Base-by-base conservation (phyloP, 2,797 vertebrate genomes). In the Mustela erminea region DNA sequence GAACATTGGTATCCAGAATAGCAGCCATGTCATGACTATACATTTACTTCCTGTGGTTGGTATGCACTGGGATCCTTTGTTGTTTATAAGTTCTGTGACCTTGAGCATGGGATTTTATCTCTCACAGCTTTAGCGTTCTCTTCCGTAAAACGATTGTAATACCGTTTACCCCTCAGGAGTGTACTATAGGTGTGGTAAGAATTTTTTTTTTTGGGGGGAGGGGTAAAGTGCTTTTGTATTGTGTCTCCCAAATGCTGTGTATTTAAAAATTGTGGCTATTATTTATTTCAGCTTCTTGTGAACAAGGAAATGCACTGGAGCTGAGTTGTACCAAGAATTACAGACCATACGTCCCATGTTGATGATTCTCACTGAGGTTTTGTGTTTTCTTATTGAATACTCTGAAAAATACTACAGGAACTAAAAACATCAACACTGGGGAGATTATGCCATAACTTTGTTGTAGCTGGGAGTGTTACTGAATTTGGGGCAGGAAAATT, bases 211-310 rank as follows among this genome's bases (percentile, higher is more conserved):
- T 15, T 12, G 11, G 38, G 35, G 38, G 38, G 38, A 35, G 35
- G 35, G 38, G 15, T 54, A 25, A 56, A 60, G 11, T n/a, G 70
- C 83, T 83, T 85, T 64, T 41, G 54, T 41, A 14, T 78, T 82
- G 18, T 46, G 27, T 25, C n/a, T 96, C 80, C 21, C 88, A 88
- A 92, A 72, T 18, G 72, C n/a, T 88, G 3, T 78, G 6, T 17
- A 85, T 88, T 74, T 90, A 94, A 92, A 94, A 93, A 82, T 14
- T 29, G 7, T 70, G 43, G 12, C 20, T 90, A 7, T 92, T 93
- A 74, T 29, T 95, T 74, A 93, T 75, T 94, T 93, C 88, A 83
- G 29, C 1, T 78, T 96, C 80, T 5, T 49, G 32, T 92, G 78
- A 83, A 78, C 5, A 78, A 91, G 62, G 21, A 95, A 88, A 90